Evolutionary conservation across 2,888 invertebrate genomes (phyloP), one percentile per base, ranked within the genome.

Genomic region (Catocala nupta): DNA sequence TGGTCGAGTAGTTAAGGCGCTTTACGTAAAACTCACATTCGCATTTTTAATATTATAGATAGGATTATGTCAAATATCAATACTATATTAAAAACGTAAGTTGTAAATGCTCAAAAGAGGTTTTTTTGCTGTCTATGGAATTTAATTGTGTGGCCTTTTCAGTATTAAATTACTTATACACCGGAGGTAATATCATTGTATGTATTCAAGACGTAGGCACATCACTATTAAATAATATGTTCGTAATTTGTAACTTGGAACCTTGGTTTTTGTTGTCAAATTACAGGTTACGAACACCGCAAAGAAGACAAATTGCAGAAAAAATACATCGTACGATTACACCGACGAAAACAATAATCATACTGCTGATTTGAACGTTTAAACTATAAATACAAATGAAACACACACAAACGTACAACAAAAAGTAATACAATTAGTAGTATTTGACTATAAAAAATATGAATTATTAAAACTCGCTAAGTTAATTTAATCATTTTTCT

Each of bases 181-280:
- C 36, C 36, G 36, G 25, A 25, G 25, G 3, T 25, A 1, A 25
- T 25, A 39, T 3, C 9, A 9, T 39, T 39, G 6, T 39, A 39
- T 39, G 34, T 10, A 56, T 33, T 25, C 6, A 55, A 56, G 39
- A 53, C 25, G 59, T 57, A 52, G 51, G 7, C 34, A 42, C 52
- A 42, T 50, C 56, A 55, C 54, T 65, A 57, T 12, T 49, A 59
- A n/a, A 50, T 50, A 51, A 42, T 59, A 47, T 48, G 49, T 52
- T 33, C 54, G 50, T 60, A 63, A 70, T 60, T 77, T 64, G 16
- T 60, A 43, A 59, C 55, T 8, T 13, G 25, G 58, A 72, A 65
- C 68, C 72, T 65, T 73, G 70, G 59, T 68, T 75, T 74, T 77
- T 76, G 59, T 63, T 50, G 64, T 54, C 56, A 73, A 75, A 77